phyloP scores from a whole-genome alignment of 2,113 vertebrate species.

The Gasterosteus aculeatus region DNA sequence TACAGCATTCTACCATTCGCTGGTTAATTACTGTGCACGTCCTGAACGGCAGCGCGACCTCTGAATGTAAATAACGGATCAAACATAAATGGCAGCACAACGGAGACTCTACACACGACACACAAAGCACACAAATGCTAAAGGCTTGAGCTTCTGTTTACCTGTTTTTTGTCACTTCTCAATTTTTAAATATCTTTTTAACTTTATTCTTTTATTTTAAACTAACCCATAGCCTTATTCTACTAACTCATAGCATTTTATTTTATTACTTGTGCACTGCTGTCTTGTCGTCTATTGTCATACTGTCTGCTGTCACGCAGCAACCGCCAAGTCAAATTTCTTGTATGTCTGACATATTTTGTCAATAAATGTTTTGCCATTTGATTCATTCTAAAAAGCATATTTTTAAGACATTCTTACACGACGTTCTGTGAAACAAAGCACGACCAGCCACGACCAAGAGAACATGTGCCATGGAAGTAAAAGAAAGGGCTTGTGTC shows the following conservation, averaged over 20 bases:
- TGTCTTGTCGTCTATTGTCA: no score
- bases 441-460: neutral
- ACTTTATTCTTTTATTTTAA: no score
- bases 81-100: neutral
- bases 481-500: neutral
- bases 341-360: no score
- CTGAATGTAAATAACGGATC: neutral
- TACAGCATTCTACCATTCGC: conserved; percentile 7
- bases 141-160: conserved; percentile 13
- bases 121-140: neutral
- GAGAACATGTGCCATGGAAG: no score
- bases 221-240: no score
- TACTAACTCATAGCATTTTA: no score
- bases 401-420: neutral
- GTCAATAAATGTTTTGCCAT: no score
- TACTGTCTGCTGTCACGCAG: no score
- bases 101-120: neutral
- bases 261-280: no score
- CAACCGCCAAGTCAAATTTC: no score
- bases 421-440: neutral
- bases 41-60: conserved; percentile 1
- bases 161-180: neutral
- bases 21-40: conserved; percentile 22
- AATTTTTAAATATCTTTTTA: no score
- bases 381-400: conserved; percentile 5